These are phyloP conservation scores for Sinodicranocentrus sp. DNA, from an alignment of 2,888 invertebrate species.

Conservation along the genomic window DNA sequence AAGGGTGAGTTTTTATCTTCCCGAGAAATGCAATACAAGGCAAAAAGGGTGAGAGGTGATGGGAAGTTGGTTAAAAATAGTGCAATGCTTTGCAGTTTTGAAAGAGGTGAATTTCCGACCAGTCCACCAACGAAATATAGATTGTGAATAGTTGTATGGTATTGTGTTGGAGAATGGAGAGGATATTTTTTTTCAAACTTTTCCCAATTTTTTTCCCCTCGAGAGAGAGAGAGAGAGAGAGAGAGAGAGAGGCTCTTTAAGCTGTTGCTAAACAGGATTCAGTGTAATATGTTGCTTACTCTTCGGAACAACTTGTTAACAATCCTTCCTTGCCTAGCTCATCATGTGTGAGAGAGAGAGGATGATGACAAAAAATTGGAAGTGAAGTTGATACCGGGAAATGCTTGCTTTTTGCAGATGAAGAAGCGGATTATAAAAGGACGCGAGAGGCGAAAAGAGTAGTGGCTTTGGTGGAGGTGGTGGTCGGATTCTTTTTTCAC, in stretches of 20 bases:
- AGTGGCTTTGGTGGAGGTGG: slow-evolving; percentile 29
- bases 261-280: slow-evolving; percentile 56
- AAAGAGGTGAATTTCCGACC: not conserved
- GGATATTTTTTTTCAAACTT: no score
- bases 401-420: not conserved
- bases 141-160: no score
- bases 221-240: no score
- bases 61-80: not conserved
- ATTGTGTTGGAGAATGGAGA: no score
- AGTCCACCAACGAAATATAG: slow-evolving; percentile 6
- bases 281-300: slow-evolving; percentile 54
- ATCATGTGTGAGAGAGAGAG: not conserved
- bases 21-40: slow-evolving; percentile 24
- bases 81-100: slow-evolving; percentile 2
- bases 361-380: slow-evolving; percentile 35
- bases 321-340: slow-evolving; percentile 41
- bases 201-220: no score
- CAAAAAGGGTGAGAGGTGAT: slow-evolving; percentile 7
- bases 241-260: no score
- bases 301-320: slow-evolving; percentile 59
- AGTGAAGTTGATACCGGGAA: slow-evolving; percentile 14
- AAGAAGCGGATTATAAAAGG: slow-evolving; percentile 49
- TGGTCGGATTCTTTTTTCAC: slow-evolving; percentile 57
- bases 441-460: slow-evolving; percentile 15
- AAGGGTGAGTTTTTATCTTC: not conserved